Percentiles rank a stretch among this genome's conserved stretches.
Conservation (phyloP, 2,888 invertebrate species). For the Trisateles emortualis region DNA sequence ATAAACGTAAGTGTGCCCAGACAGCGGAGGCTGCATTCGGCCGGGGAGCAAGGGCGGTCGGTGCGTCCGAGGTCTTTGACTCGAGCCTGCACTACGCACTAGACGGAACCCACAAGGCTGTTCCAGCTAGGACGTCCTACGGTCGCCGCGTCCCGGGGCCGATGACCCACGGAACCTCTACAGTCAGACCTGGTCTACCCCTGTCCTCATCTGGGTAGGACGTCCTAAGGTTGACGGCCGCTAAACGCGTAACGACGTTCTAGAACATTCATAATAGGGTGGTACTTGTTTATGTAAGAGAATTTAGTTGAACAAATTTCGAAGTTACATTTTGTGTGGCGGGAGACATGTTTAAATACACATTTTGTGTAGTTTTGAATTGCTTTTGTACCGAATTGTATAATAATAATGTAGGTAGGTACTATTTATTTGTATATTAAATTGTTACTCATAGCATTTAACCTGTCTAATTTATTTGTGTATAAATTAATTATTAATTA, state of each 20-base stretch:
- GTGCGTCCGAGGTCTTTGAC: slow-evolving; percentile 32
- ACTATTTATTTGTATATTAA: too few relatives aligned
- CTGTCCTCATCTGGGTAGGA: slow-evolving; percentile 5
- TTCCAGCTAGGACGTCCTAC: slow-evolving; percentile 19
- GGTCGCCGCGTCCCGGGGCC: slow-evolving; percentile 10
- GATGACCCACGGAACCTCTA: slow-evolving; percentile 13
- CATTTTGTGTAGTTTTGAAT: not conserved
- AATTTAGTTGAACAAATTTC: not conserved
- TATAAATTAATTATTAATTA: too few relatives aligned
- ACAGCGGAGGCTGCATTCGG: slow-evolving; percentile 18
- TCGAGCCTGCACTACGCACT: slow-evolving; percentile 4
- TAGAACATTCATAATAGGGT: slow-evolving; percentile 6
- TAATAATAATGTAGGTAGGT: too few relatives aligned
- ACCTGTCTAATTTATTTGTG: too few relatives aligned
- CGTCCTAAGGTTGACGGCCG: slow-evolving; percentile 20
- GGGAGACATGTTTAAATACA: not conserved
- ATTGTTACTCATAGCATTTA: too few relatives aligned
- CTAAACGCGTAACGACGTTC: slow-evolving; percentile 1
- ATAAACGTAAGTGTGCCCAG: slow-evolving; percentile 1
- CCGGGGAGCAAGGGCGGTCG: slow-evolving; percentile 38
- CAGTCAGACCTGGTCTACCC: not conserved
- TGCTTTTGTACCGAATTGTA: not conserved
- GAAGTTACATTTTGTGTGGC: not conserved
- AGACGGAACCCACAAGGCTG: slow-evolving; percentile 12
- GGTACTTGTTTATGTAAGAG: slow-evolving; percentile 4